Evolutionary conservation across 1,140 invertebrate species (phyloP).

Genomic region (Zaprionus gabonicus): DNA sequence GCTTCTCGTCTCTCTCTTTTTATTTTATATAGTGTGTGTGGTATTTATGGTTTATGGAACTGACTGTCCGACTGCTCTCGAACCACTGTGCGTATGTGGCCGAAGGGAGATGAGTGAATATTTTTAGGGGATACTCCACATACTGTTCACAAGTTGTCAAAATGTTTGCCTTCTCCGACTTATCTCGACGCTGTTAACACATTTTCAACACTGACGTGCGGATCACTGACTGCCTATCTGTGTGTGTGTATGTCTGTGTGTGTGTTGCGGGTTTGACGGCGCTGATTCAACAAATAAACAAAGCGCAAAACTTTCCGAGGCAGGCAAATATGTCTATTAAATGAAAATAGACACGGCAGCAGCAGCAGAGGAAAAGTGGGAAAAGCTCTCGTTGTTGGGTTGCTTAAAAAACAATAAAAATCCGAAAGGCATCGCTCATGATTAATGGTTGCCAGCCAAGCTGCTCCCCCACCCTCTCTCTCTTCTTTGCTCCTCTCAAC

Average conservation of each 20-base stretch:
- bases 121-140: conserved; percentile 19
- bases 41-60: conserved; percentile 70
- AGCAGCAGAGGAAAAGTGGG: conserved; percentile 40
- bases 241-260: conserved; percentile 10
- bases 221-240: background rate
- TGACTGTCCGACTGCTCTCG: conserved; percentile 1
- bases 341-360: conserved; percentile 70
- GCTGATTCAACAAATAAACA: conserved; percentile 82
- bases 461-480: background rate
- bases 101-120: background rate
- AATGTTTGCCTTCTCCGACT: conserved; percentile 68
- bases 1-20: conserved; percentile 35
- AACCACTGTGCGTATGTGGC: conserved; percentile 45
- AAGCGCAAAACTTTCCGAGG: conserved; percentile 55
- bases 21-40: conserved; percentile 44
- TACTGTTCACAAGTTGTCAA: conserved; percentile 81
- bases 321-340: conserved; percentile 72
- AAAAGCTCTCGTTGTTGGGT: conserved; percentile 32
- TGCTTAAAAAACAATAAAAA: conserved; percentile 75
- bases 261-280: conserved; percentile 65
- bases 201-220: conserved; percentile 60
- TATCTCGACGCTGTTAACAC: conserved; percentile 71
- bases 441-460: conserved; percentile 79
- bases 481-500: background rate
- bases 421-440: conserved; percentile 48